A percentile compares a stretch with the other conserved stretches of the same genome.
These are phyloP conservation scores for Brachyistius frenatus DNA, from an alignment of 2,113 vertebrate genomes.

Conservation along the genomic window DNA sequence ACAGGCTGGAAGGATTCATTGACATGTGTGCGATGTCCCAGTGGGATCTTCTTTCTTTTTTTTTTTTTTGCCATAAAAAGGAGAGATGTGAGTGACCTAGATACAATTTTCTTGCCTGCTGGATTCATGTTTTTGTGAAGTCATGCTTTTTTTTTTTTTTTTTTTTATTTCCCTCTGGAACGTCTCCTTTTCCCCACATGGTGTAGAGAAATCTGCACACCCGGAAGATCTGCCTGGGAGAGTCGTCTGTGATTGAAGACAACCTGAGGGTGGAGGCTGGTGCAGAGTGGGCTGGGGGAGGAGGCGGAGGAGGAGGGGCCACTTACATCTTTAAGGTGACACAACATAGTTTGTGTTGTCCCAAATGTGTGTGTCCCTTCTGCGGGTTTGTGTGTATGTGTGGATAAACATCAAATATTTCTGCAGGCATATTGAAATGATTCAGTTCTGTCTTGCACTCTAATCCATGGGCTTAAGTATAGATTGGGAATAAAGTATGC, in stretches of 20 bases:
- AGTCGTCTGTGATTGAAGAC: constrained; percentile 89
- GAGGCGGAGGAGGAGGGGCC: constrained; percentile 92
- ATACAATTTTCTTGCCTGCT: not conserved
- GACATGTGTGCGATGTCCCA: not conserved
- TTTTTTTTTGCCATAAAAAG: not conserved
- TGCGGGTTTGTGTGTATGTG: not conserved
- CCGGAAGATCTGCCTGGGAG: constrained; percentile 89
- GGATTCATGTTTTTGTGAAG: constrained; percentile 8
- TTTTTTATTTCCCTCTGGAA: constrained; percentile 5
- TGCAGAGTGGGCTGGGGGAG: constrained; percentile 89
- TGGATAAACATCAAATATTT: constrained; percentile 4
- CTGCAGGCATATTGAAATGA: constrained; percentile 8
- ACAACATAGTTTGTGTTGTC: not conserved
- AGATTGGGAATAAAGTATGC: not conserved
- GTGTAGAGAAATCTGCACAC: constrained; percentile 86
- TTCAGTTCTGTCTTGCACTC: not conserved
- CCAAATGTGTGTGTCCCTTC: not conserved
- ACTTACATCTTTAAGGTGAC: constrained; percentile 90
- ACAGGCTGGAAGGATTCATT: not conserved
- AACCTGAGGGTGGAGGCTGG: constrained; percentile 72
- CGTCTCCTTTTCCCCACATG: not conserved
- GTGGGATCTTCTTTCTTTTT: not conserved
- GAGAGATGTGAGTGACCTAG: constrained; percentile 4
- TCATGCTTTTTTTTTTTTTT: constrained; percentile 9
- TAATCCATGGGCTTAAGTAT: constrained; percentile 13